Evolutionary conservation across 2,888 invertebrate species (phyloP).

Genomic region (Xestia rhomboidea): DNA sequence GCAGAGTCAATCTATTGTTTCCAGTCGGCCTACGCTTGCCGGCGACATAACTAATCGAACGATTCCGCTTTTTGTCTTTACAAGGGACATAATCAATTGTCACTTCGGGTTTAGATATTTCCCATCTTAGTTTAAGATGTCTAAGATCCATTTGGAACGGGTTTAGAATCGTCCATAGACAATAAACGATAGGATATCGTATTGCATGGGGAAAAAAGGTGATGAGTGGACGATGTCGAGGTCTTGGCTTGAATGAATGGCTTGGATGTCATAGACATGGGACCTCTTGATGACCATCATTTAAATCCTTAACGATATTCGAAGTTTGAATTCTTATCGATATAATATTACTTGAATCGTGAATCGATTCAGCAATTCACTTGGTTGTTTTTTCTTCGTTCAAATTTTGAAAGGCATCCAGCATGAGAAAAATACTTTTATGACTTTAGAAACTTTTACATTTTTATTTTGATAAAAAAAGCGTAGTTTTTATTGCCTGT

Average conservation of each 20-base stretch:
- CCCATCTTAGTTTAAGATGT: constrained; percentile 83
- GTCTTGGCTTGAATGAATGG: constrained; percentile 84
- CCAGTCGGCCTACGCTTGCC: constrained; percentile 85
- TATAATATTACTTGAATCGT: constrained; percentile 80
- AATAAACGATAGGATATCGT: constrained; percentile 89
- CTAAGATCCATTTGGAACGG: constrained; percentile 86
- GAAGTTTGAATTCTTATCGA: constrained; percentile 71
- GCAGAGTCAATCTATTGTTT: constrained; percentile 89
- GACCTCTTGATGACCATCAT: constrained; percentile 74
- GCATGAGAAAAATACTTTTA: constrained; percentile 33
- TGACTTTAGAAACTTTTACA: constrained; percentile 14
- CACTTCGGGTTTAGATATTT: constrained; percentile 86
- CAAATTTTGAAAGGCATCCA: constrained; percentile 13
- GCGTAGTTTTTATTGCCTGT: neutral
- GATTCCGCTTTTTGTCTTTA: constrained; percentile 88
- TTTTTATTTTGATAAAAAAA: constrained; percentile 17
- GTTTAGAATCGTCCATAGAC: constrained; percentile 84
- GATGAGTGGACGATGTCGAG: constrained; percentile 84
- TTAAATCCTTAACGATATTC: constrained; percentile 79
- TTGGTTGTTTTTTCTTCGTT: constrained; percentile 44
- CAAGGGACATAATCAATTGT: constrained; percentile 88
- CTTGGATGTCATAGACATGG: constrained; percentile 74
- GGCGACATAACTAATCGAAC: constrained; percentile 88
- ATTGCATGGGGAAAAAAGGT: constrained; percentile 88
- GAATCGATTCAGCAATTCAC: constrained; percentile 78